Evolutionary conservation across 1,140 invertebrate genomes (phyloP), one percentile per base, ranked within the genome.

Genomic region (Brachystomella parvula): DNA sequence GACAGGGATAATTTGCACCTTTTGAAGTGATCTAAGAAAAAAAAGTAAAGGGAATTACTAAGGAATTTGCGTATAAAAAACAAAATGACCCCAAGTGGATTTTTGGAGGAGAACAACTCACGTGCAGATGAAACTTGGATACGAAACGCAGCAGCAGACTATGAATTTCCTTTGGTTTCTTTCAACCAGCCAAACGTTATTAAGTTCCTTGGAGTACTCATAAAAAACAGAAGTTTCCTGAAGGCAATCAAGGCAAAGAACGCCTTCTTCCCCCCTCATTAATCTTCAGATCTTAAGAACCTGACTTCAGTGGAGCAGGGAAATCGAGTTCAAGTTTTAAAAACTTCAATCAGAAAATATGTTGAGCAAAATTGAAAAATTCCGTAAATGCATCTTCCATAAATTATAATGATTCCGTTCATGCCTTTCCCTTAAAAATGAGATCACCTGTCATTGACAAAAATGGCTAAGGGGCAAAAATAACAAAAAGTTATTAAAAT

Each of bases 261-360:
- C 39, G 9, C 9, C 39, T 44, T 44, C n/a, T 44, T 44, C 9
- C 39, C 39, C n/a, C 39, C 39, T 24, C 49, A 53, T 53, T 26
- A 53, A 53, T 53, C 49, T 53, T 53, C 49, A 15, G 12, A 17
- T 6, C 24, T 44, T 44, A n/a, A n/a, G 9, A 53, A 53, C 24
- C 24, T 53, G 49, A 53, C 49, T 19, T 19, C 49, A 53, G 6
- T 59, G 21, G 57, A 29, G 57, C 57, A 59, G 26, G 15, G 57
- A 59, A 31, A 59, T 29, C 15, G 9, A 53, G 49, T 53, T 15
- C 15, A 19, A 24, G 6, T 21, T 53, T 53, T 56, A 24, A 56
- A 12, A 12, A 56, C 6, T 12, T 56, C 6, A 15, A 17, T 56
- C 15, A 19, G 3, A 56, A 19, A 56, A n/a, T 44, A 44, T 44